Conservation (phyloP, 2,113 vertebrate species). For the Gallinago undulata region DNA sequence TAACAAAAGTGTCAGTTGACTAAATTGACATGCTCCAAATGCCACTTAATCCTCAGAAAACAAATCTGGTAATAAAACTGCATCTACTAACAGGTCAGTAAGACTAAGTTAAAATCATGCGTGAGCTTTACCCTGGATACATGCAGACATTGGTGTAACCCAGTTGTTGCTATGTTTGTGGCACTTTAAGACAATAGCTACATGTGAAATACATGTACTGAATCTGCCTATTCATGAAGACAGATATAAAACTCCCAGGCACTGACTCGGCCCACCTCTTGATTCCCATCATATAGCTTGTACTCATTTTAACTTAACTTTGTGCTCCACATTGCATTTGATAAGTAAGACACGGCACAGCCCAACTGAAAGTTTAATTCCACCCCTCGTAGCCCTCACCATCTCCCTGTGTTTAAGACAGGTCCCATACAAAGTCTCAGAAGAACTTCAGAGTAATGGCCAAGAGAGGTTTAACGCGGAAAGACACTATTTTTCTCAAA, state of each 20-base stretch:
- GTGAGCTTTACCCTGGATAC: background rate
- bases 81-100: background rate
- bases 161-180: background rate
- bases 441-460: background rate
- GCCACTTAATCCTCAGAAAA: constrained; percentile 3
- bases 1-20: constrained; percentile 3
- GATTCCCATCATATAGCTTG: background rate
- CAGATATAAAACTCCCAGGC: background rate
- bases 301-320: background rate
- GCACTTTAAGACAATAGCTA: background rate
- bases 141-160: background rate
- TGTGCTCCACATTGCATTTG: background rate
- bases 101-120: background rate
- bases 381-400: background rate
- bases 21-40: constrained; percentile 6
- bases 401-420: background rate
- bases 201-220: background rate
- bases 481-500: background rate
- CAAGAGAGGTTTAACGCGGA: background rate
- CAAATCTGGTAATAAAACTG: background rate
- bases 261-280: background rate
- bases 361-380: background rate
- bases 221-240: background rate
- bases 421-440: background rate
- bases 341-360: background rate